These are phyloP conservation scores for Arctocebus calabarensis DNA, from an alignment of 2,797 vertebrate species.

Conservation along the genomic window DNA sequence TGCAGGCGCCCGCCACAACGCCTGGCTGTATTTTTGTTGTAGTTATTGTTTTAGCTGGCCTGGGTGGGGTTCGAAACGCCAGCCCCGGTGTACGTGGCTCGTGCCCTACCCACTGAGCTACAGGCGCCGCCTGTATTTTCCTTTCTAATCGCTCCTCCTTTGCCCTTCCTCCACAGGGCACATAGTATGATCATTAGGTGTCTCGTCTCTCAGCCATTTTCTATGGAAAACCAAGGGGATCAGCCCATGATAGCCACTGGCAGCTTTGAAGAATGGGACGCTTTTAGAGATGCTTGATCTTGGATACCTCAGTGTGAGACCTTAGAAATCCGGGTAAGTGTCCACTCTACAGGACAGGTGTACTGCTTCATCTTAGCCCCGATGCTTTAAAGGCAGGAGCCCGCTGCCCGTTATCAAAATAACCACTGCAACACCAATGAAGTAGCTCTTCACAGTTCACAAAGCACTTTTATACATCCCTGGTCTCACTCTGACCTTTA, in stretches of 20 bases:
- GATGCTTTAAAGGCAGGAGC: background rate
- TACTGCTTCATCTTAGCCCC: background rate
- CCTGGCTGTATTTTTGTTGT: too few species aligned
- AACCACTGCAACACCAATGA: background rate
- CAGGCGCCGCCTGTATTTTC: background rate
- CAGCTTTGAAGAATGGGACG: slow-evolving; percentile 91
- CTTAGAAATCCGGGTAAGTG: slow-evolving; percentile 67
- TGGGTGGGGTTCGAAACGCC: too few species aligned
- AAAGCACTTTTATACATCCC: background rate
- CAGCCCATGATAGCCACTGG: slow-evolving; percentile 85
- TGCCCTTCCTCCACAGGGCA: slow-evolving; percentile 68
- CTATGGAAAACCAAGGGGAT: slow-evolving; percentile 92
- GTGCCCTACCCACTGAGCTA: too few species aligned
- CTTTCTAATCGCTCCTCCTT: slow-evolving; percentile 29
- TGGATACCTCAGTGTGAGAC: slow-evolving; percentile 71
- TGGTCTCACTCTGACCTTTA: background rate
- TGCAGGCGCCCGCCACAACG: too few species aligned
- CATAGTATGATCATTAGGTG: slow-evolving; percentile 91
- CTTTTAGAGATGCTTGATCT: slow-evolving; percentile 94
- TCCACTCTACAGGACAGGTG: background rate
- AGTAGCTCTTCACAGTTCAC: slow-evolving; percentile 13
- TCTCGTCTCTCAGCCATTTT: slow-evolving; percentile 87
- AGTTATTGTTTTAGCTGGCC: too few species aligned
- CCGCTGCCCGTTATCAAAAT: background rate
- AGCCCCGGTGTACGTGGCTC: too few species aligned